A percentile compares a stretch with the other conserved stretches of the same genome.
Conservation (phyloP, 2,113 vertebrate genomes). For the Xyliphius kryptos region DNA sequence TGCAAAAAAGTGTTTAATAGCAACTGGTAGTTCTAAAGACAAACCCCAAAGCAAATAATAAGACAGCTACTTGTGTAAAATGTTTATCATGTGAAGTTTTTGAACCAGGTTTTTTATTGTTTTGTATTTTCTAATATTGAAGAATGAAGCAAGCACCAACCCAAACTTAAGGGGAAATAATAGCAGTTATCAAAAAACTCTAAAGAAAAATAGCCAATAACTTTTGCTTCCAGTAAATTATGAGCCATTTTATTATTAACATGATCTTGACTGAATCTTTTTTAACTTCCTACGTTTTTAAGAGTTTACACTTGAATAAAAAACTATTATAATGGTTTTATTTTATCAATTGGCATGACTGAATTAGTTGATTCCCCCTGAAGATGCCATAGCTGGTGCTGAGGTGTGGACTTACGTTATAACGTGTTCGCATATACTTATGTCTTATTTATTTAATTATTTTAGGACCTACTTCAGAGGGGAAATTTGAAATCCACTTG, state of each 20-base stretch:
- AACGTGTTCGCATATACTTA: conserved; percentile 16
- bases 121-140: background rate
- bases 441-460: conserved; percentile 43
- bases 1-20: conserved; percentile 79
- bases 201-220: background rate
- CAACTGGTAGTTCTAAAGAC: conserved; percentile 54
- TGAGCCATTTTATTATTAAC: too few species aligned
- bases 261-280: too few species aligned
- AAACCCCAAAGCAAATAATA: background rate
- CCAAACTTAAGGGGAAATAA: background rate
- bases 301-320: background rate
- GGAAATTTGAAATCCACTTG: background rate
- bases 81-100: background rate
- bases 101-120: background rate
- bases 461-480: too few species aligned
- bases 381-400: background rate
- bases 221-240: too few species aligned
- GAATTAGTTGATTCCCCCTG: background rate
- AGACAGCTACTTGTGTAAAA: background rate
- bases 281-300: background rate
- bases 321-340: background rate
- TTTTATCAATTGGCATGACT: background rate
- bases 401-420: conserved; percentile 8
- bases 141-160: background rate
- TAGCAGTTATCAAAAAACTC: background rate